These are phyloP conservation scores for Drosophila flavopinicola DNA, from an alignment of 2,888 invertebrate species.

Conservation along the genomic window DNA sequence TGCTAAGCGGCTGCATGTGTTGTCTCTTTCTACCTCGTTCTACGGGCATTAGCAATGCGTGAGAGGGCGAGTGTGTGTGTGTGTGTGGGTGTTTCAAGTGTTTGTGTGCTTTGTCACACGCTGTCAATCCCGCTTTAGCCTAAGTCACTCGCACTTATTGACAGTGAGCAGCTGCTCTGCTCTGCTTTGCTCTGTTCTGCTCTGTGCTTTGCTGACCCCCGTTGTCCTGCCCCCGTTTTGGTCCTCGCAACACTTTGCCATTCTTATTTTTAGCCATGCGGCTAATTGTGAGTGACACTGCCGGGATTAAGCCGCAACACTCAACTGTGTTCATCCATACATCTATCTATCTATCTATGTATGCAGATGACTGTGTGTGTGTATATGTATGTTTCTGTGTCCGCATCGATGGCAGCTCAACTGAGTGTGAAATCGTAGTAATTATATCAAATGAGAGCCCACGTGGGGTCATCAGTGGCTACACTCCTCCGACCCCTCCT, in stretches of 20 bases:
- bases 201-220: neutral
- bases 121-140: slow-evolving; percentile 68
- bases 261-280: slow-evolving; percentile 70
- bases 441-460: slow-evolving; percentile 34
- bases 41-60: slow-evolving; percentile 1
- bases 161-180: slow-evolving; percentile 39
- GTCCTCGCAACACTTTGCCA: slow-evolving; percentile 31
- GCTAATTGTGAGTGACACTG: slow-evolving; percentile 76
- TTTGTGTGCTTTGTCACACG: slow-evolving; percentile 65
- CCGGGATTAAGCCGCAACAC: slow-evolving; percentile 40
- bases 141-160: slow-evolving; percentile 63
- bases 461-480: slow-evolving; percentile 5
- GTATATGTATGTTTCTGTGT: slow-evolving; percentile 8
- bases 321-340: slow-evolving; percentile 13
- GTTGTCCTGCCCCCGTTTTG: neutral
- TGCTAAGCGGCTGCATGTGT: slow-evolving; percentile 50
- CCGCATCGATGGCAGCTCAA: slow-evolving; percentile 61
- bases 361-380: slow-evolving; percentile 27
- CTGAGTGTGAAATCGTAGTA: slow-evolving; percentile 66
- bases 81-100: slow-evolving; percentile 29
- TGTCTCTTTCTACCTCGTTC: slow-evolving; percentile 12
- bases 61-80: slow-evolving; percentile 2
- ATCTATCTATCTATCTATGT: neutral
- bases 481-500: neutral
- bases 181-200: neutral